Evolutionary conservation across 2,797 vertebrate genomes (phyloP), one percentile per base, ranked within the genome.

Genomic region (Botia almorhae): DNA sequence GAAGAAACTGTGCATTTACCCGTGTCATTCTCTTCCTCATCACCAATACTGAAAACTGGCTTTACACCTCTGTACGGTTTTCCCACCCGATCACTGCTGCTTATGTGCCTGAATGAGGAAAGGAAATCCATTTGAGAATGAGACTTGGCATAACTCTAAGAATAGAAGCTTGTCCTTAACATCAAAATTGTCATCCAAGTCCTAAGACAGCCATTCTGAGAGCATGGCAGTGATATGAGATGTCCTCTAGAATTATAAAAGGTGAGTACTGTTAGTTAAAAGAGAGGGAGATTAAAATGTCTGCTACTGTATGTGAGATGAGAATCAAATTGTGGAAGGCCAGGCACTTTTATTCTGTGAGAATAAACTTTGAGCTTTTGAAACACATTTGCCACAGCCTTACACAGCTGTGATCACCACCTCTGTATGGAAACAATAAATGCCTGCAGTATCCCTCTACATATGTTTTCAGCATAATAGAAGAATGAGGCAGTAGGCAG

Each of bases 11-110:
- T 16, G 26, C 16, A n/a, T 3, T 78, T 88, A 99, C 98, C 98
- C 85, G 97, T 99, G 85, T 99, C 98, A 0, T 97, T 99, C 77
- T 99, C 97, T 69, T 99, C 98, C 90, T 99, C 98, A 80, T 99
- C 98, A 7, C 94, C 98, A 0, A 99, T 99, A 89, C 98, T 99
- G 92, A 99, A 99, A 36, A 99, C 97, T 0, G 97, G 98, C 85
- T 99, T 99, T 46, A 99, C 98, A 0, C 97, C 98, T 17, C 97
- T 93, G 90, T 99, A 99, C 0, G 97, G 96, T 87, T 98, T 99
- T 69, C 98, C 98, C 5, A 99, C 92, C 55, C 96, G 92, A 91
- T 99, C 97, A 80, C 96, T 99, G 93, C 97, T 99, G 94, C 97
- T 99, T 85, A 99, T 95, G 0, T 99, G 97, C 86, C 98, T 98